phyloP scores from a whole-genome alignment of 2,888 invertebrate genomes.

The Pseudococcus viburni region DNA sequence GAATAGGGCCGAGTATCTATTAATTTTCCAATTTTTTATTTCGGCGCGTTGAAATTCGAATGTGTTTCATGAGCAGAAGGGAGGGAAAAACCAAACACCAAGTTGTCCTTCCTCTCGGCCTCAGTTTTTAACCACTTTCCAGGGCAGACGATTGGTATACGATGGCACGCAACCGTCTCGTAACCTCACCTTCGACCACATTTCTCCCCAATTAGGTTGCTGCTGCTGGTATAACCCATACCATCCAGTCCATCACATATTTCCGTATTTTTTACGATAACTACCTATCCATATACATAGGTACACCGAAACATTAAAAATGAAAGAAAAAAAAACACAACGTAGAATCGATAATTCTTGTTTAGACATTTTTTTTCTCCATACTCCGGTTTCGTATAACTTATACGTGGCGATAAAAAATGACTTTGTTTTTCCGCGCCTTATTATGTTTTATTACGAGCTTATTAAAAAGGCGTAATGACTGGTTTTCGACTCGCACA shows the following conservation, averaged over 20 bases:
- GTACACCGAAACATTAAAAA: neutral
- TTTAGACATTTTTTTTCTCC: conserved; percentile 27
- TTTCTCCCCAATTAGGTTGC: conserved; percentile 9
- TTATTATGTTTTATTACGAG: conserved; percentile 56
- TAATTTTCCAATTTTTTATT: no score
- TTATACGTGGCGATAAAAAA: conserved; percentile 1
- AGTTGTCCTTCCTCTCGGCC: no score
- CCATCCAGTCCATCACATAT: neutral
- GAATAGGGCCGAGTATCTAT: no score
- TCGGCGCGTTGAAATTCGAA: no score
- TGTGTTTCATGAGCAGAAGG: no score
- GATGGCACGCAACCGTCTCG: neutral
- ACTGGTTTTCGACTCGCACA: conserved; percentile 39
- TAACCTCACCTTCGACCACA: neutral
- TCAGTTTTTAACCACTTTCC: no score
- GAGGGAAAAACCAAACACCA: no score
- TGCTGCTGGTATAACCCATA: neutral
- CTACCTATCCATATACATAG: neutral
- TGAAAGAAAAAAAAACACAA: neutral
- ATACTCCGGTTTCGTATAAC: conserved; percentile 9
- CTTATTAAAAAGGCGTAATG: conserved; percentile 57
- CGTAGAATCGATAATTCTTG: conserved; percentile 48
- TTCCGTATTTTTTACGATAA: conserved; percentile 43
- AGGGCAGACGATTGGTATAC: no score
- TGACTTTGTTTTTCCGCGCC: conserved; percentile 51